A percentile compares a stretch with the other conserved stretches of the same genome.
phyloP scores from a whole-genome alignment of 2,113 vertebrate genomes.

The Hydrochoerus hydrochaeris region DNA sequence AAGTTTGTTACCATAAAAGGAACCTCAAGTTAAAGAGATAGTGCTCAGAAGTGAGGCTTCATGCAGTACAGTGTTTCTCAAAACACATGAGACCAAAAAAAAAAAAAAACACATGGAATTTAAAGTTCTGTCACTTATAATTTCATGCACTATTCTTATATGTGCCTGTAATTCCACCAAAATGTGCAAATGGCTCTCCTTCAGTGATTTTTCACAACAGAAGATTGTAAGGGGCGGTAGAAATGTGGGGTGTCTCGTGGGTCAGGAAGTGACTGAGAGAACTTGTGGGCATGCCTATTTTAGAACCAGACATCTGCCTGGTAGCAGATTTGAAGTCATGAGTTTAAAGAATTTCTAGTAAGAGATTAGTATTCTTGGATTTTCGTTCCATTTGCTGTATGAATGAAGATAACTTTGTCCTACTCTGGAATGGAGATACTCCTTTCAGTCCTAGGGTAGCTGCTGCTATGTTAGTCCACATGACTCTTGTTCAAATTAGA shows the following conservation, averaged over 20 bases:
- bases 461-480: neutral
- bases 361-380: neutral
- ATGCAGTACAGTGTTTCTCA: constrained; percentile 47
- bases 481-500: neutral
- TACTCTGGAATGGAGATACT: neutral
- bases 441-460: neutral
- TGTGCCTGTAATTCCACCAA: neutral
- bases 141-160: neutral
- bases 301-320: constrained; percentile 14
- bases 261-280: constrained; percentile 3
- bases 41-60: constrained; percentile 24
- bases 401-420: neutral
- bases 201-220: neutral
- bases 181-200: neutral
- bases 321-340: neutral
- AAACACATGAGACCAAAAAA: neutral
- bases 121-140: constrained; percentile 33
- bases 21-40: constrained; percentile 43
- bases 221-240: neutral
- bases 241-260: neutral
- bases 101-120: neutral
- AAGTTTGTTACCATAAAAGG: constrained; percentile 65
- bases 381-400: neutral
- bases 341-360: neutral
- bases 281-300: neutral